These are phyloP conservation scores for Epinephelus awoara DNA, from an alignment of 2,797 vertebrate species.

Conservation along the genomic window DNA sequence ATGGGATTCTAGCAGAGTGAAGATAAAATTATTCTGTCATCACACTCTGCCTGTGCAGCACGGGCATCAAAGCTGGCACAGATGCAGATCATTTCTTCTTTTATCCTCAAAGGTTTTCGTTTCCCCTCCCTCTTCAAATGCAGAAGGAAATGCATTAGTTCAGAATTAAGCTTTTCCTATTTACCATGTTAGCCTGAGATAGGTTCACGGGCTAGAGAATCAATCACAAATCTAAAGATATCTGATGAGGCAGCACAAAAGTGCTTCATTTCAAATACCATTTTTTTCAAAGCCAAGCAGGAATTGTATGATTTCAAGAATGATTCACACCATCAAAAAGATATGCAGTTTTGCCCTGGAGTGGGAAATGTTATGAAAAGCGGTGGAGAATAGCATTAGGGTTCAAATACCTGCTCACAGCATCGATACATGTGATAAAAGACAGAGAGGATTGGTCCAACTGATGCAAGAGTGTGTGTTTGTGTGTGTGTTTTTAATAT, in stretches of 20 bases:
- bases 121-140: slow-evolving; percentile 36
- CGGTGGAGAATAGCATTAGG: slow-evolving; percentile 4
- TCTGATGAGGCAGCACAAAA: slow-evolving; percentile 49
- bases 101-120: slow-evolving; percentile 36
- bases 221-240: slow-evolving; percentile 52
- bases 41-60: neutral
- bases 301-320: slow-evolving; percentile 53
- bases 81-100: slow-evolving; percentile 35
- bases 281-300: slow-evolving; percentile 38
- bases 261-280: slow-evolving; percentile 46
- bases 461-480: neutral
- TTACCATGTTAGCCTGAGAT: slow-evolving; percentile 34
- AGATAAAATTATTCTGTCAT: slow-evolving; percentile 12
- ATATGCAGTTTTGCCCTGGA: slow-evolving; percentile 40
- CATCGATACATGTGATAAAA: slow-evolving; percentile 16
- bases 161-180: slow-evolving; percentile 38
- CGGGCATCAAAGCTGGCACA: slow-evolving; percentile 20
- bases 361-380: slow-evolving; percentile 37
- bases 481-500: neutral
- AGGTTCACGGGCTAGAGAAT: slow-evolving; percentile 30
- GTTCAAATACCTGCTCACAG: slow-evolving; percentile 36
- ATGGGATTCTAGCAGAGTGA: neutral
- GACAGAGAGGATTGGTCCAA: neutral
- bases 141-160: slow-evolving; percentile 45
- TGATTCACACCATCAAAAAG: slow-evolving; percentile 52